Evolutionary conservation across 2,797 vertebrate genomes (phyloP).

Genomic region (Cheirogaleus major): DNA sequence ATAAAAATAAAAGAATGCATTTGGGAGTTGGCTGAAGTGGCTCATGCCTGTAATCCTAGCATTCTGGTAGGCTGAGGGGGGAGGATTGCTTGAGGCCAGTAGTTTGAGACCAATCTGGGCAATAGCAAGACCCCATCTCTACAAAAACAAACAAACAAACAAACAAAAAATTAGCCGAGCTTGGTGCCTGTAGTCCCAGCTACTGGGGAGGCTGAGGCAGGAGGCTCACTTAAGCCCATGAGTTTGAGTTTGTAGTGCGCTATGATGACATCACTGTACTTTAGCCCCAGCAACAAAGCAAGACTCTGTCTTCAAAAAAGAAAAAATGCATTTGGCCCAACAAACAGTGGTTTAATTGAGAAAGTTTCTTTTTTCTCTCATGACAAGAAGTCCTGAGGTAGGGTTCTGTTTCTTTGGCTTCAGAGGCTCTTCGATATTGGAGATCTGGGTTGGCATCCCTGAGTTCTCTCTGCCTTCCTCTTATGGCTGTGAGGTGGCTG

Average conservation of each 20-base stretch:
- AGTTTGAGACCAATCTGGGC: not conserved
- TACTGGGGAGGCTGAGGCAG: not conserved
- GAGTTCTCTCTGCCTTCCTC: no score
- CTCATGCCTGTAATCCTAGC: not conserved
- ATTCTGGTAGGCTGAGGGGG: not conserved
- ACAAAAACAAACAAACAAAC: not conserved
- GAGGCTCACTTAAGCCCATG: not conserved
- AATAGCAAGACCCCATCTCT: rapidly evolving
- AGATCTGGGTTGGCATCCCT: no score
- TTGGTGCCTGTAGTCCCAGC: not conserved
- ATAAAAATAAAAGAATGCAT: no score
- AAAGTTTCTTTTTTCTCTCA: no score
- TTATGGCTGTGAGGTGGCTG: no score
- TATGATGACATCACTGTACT: not conserved
- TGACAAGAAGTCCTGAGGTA: no score
- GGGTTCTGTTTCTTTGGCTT: no score
- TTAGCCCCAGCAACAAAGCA: not conserved
- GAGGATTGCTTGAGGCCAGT: not conserved
- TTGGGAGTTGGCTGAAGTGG: not conserved
- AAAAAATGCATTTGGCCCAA: no score
- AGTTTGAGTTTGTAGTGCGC: not conserved
- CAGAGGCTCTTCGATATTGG: no score
- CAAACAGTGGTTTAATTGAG: no score
- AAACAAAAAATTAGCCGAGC: not conserved
- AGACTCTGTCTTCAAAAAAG: no score